phyloP scores from a whole-genome alignment of 2,113 vertebrate species.

The Cygnus atratus region DNA sequence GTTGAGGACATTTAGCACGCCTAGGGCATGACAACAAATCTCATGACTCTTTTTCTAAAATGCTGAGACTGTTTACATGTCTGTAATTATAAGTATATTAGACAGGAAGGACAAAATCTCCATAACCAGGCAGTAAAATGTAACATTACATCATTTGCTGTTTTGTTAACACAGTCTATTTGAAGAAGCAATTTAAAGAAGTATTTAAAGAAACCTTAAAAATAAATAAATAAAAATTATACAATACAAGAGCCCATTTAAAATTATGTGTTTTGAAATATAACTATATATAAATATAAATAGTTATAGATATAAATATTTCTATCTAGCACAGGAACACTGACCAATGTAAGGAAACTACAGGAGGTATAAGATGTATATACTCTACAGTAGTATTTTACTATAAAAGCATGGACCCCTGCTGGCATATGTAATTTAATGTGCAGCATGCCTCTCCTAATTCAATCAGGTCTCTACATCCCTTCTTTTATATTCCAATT shows the following conservation, averaged over 20 bases:
- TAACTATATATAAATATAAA: neutral
- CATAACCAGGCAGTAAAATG: neutral
- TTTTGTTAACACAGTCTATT: neutral
- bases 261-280: slow-evolving; percentile 26
- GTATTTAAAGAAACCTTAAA: neutral
- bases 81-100: neutral
- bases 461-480: slow-evolving; percentile 95
- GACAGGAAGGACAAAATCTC: neutral
- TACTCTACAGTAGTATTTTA: slow-evolving; percentile 72
- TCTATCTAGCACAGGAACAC: slow-evolving; percentile 25
- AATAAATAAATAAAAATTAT: neutral
- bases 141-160: neutral
- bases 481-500: slow-evolving; percentile 98
- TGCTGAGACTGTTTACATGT: neutral
- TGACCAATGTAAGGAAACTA: slow-evolving; percentile 57
- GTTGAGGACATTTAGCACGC: neutral
- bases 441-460: slow-evolving; percentile 88
- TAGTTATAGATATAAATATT: neutral
- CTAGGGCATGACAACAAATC: neutral
- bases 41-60: neutral
- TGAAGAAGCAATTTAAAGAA: neutral
- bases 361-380: slow-evolving; percentile 58
- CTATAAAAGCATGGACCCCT: slow-evolving; percentile 81
- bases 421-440: slow-evolving; percentile 89
- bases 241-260: neutral